Percentiles rank a stretch among this genome's conserved stretches.
phyloP scores from a whole-genome alignment of 2,113 vertebrate genomes.

The Podiceps cristatus region DNA sequence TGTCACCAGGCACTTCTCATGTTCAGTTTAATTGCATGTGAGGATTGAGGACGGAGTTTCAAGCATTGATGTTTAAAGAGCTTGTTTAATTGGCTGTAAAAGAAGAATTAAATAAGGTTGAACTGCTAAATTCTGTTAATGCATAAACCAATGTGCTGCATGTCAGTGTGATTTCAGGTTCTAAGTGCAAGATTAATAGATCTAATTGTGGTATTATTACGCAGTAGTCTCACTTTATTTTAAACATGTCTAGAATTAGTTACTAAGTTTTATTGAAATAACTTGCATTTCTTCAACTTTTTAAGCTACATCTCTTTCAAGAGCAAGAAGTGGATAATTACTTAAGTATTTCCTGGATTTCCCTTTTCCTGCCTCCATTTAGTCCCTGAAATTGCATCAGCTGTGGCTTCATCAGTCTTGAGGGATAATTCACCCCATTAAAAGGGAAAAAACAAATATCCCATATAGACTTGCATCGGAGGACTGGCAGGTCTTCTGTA shows the following conservation, averaged over 20 bases:
- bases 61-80: conserved; percentile 71
- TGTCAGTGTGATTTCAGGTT: conserved; percentile 72
- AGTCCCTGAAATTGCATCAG: neutral
- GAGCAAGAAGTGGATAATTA: neutral
- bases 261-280: neutral
- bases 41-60: conserved; percentile 58
- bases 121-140: conserved; percentile 77
- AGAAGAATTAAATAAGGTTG: conserved; percentile 78
- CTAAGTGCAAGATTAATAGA: conserved; percentile 75
- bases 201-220: conserved; percentile 65
- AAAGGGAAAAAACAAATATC: neutral
- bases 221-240: conserved; percentile 52
- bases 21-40: conserved; percentile 67
- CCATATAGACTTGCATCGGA: neutral
- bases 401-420: neutral
- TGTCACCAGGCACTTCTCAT: conserved; percentile 52
- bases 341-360: neutral
- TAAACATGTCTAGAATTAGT: conserved; percentile 32
- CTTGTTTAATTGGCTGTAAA: conserved; percentile 82
- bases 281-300: conserved; percentile 34
- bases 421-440: conserved; percentile 19
- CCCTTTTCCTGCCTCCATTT: neutral
- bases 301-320: neutral
- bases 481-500: neutral
- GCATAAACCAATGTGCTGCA: conserved; percentile 12